Base-by-base conservation (phyloP, 1,140 invertebrate species). In the Pseudomyrmex cubaensis region DNA sequence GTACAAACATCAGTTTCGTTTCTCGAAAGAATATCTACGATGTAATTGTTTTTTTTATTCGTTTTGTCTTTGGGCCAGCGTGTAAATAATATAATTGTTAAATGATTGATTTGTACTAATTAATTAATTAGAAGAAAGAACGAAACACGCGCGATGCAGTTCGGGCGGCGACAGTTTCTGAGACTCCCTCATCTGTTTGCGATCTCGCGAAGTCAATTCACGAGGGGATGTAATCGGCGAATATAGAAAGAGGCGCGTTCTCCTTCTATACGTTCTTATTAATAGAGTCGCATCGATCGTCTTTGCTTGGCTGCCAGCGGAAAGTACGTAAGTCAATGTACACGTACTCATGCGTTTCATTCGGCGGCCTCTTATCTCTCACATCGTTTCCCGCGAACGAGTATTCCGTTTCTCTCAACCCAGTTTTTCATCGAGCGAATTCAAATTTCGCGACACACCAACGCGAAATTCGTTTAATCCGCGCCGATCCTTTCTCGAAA, bases 271-370 rank as follows among this genome's bases (percentile, higher is more conserved):
- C 77, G 66, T 85, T 84, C 74, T 86, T 86, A 88, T 87, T 89
- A 87, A 89, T 87, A 87, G 86, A 87, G 66, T 66, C 50, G 46
- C 56, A 90, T 90, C 89, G 89, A 90, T 90, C 85, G 83, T 22
- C 46, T 35, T 35, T n/a, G 61, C 54, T 80, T 67, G 20, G 57
- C 76, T 88, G 61, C 84, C 20, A 62, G 72, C 75, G 61, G 72
- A 35, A 62, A 69, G 67, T n/a, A 56, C 15, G 10, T 44, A 62
- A 57, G 69, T 57, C 69, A 82, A 85, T n/a, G 66, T 66, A 67
- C 25, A 35, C 46, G 17, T 74, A 76, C 56, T 85, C 84, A 70
- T 50, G 50, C 64, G 75, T 87, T 78, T 59, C 48, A 59, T 72
- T 61, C 15, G 54, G n/a, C 54, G 54, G n/a, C 44, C 5, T 80